These are phyloP conservation scores for Sphinx pinastri DNA, from an alignment of 2,888 invertebrate species.

Conservation along the genomic window DNA sequence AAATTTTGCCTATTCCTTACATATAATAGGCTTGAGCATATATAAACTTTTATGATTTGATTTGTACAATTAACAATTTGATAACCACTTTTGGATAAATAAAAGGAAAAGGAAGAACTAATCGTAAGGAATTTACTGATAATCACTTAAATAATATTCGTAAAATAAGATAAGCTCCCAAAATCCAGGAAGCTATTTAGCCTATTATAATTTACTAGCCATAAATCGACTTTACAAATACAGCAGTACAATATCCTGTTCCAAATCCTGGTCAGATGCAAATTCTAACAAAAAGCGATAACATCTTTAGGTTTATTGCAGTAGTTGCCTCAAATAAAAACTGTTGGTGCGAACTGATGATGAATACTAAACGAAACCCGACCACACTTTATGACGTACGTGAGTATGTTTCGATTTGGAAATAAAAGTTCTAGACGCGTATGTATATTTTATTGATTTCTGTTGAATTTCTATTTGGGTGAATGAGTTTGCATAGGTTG, in stretches of 20 bases:
- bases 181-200: too few species aligned
- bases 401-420: slow-evolving; percentile 11
- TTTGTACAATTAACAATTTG: too few species aligned
- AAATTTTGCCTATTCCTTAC: too few species aligned
- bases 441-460: slow-evolving; percentile 16
- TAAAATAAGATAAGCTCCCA: too few species aligned
- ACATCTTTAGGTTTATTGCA: slow-evolving; percentile 18
- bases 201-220: not conserved
- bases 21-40: too few species aligned
- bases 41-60: too few species aligned
- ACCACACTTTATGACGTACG: slow-evolving; percentile 18
- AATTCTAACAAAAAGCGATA: slow-evolving; percentile 7
- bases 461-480: not conserved
- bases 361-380: slow-evolving; percentile 19
- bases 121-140: too few species aligned
- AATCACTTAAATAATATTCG: too few species aligned
- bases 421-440: slow-evolving; percentile 13
- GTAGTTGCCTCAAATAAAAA: slow-evolving; percentile 19
- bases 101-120: too few species aligned
- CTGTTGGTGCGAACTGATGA: slow-evolving; percentile 19
- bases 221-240: too few species aligned
- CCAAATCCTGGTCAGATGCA: slow-evolving; percentile 16
- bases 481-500: not conserved
- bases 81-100: too few species aligned
- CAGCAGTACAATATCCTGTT: slow-evolving; percentile 5